These are phyloP conservation scores for Sardinella longiceps DNA, from an alignment of 2,797 vertebrate species.

Conservation along the genomic window DNA sequence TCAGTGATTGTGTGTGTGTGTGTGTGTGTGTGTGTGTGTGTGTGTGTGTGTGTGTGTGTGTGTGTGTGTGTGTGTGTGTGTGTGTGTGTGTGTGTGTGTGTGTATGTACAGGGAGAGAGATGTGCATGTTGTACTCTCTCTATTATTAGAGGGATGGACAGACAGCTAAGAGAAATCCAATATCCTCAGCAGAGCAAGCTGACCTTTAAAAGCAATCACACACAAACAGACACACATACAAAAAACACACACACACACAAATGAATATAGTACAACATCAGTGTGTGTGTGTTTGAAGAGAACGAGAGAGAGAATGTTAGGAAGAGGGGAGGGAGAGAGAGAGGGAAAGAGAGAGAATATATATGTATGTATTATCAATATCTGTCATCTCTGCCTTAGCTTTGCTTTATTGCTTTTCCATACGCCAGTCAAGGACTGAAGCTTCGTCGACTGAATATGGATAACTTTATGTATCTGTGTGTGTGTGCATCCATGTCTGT, in stretches of 20 bases:
- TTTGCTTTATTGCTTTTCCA: not conserved
- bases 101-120: not conserved
- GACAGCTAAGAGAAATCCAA: slow-evolving; percentile 40
- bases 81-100: no score
- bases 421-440: not conserved
- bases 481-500: not conserved
- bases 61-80: no score
- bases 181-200: slow-evolving; percentile 30
- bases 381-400: not conserved
- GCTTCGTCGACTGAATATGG: not conserved
- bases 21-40: no score
- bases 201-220: slow-evolving; percentile 40
- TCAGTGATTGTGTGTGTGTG: no score
- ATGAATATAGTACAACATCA: not conserved
- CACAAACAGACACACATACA: not conserved
- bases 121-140: not conserved
- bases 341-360: slow-evolving; percentile 23
- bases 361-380: not conserved
- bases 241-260: not conserved
- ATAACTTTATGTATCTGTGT: not conserved
- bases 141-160: slow-evolving; percentile 31
- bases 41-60: no score
- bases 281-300: not conserved
- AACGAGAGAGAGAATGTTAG: not conserved
- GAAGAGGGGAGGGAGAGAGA: not conserved